These are phyloP conservation scores for Agriopis aurantiaria DNA, from an alignment of 2,888 invertebrate genomes.

Conservation along the genomic window DNA sequence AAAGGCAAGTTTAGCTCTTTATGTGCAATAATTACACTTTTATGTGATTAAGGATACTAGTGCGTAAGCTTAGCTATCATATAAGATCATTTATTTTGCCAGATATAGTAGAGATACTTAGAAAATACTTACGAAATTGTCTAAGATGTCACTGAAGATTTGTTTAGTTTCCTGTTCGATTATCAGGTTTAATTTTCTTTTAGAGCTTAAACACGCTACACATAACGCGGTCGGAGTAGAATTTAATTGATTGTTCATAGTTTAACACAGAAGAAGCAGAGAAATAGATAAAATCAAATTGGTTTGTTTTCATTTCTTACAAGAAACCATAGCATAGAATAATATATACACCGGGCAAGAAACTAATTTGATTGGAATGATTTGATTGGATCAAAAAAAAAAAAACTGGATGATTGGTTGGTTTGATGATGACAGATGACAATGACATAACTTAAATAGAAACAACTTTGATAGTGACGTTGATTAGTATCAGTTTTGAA, in stretches of 20 bases:
- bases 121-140: slow-evolving; percentile 50
- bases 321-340: too few species aligned
- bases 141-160: slow-evolving; percentile 52
- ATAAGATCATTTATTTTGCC: neutral
- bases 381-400: too few species aligned
- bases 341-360: too few species aligned
- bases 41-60: neutral
- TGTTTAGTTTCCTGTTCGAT: slow-evolving; percentile 49
- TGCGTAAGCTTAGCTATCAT: too few species aligned
- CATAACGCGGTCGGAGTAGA: slow-evolving; percentile 20
- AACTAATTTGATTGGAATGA: too few species aligned
- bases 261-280: neutral
- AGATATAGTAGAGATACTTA: neutral
- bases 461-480: too few species aligned
- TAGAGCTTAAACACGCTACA: slow-evolving; percentile 50
- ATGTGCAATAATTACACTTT: neutral
- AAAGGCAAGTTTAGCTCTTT: neutral
- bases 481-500: too few species aligned
- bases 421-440: too few species aligned
- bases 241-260: slow-evolving; percentile 12
- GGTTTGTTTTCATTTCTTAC: neutral
- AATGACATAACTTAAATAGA: too few species aligned
- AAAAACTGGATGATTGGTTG: too few species aligned
- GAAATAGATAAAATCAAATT: neutral
- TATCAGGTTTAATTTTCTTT: slow-evolving; percentile 51